Base-by-base conservation (phyloP, 2,888 invertebrate species). In the Agrochola lychnidis region DNA sequence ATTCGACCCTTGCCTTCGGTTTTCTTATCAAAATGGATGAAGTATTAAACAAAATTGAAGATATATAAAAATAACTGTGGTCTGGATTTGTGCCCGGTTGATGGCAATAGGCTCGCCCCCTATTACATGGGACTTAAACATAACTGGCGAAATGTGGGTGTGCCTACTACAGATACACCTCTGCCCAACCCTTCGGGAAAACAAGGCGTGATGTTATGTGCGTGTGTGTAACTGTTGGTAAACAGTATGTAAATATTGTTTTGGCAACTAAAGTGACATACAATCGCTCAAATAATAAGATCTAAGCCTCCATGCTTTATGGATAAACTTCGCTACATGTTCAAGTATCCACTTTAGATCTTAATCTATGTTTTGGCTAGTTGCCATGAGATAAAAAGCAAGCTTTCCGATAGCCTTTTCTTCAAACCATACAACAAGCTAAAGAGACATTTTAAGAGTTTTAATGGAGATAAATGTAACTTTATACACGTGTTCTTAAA, bases 351-450 rank as follows among this genome's bases (percentile, higher is more conserved):
- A 77, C 83, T 85, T 83, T 59, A 82, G 73, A 85, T 83, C 69
- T 63, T 73, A 83, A 85, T 85, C 77, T 82, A 71, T 73, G 64
- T 82, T 85, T 86, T 86, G 86, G 87, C 87, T 51, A 53, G 53
- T 63, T 78, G 86, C 86, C 86, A 87, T 68, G 67, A 76, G 59
- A 84, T 84, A 81, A 87, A 81, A 84, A 77, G 56, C 76, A 48
- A 79, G 73, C 75, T 64, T 68, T 67, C 45, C 73, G 53, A 77
- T 84, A 76, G 71, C 64, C 69, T 74, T 78, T 87, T 87, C 69
- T 73, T 70, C 72, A 86, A 85, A 76, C 59, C 30, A 56, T 25
- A 74, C 64, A 82, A 68, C 57, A 61, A 78, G 56, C 59, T 42
- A 83, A 67, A 5, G 48, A 70, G 70, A 70, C 69, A 80, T 70